These are phyloP conservation scores for Paraescarpia echinospica DNA, from an alignment of 1,140 invertebrate genomes.

Conservation along the genomic window DNA sequence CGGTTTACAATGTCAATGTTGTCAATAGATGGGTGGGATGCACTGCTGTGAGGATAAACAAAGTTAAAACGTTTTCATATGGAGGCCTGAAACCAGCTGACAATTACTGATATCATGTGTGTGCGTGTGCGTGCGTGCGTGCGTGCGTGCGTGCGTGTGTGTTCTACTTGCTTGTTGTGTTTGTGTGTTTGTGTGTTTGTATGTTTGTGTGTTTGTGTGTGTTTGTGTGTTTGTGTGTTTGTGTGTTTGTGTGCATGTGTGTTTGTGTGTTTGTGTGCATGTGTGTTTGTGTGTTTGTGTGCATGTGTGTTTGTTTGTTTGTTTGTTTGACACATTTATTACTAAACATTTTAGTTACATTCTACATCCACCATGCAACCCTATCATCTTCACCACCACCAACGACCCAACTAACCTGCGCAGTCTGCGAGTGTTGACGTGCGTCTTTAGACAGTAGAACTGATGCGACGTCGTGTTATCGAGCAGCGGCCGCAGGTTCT, in stretches of 20 bases:
- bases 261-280: background rate
- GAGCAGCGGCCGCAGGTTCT: background rate
- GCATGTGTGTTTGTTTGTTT: too few species aligned
- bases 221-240: background rate
- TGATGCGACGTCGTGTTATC: background rate
- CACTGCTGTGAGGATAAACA: too few species aligned
- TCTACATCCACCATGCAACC: too few species aligned
- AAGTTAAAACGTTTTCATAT: too few species aligned
- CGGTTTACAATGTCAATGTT: too few species aligned
- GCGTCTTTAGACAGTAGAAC: background rate
- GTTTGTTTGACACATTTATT: too few species aligned
- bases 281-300: too few species aligned
- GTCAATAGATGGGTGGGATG: too few species aligned
- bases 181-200: background rate
- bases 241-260: background rate
- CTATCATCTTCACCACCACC: too few species aligned
- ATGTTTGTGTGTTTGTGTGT: background rate
- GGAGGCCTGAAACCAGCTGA: too few species aligned
- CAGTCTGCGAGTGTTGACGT: background rate
- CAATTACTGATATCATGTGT: too few species aligned
- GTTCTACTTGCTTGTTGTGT: background rate
- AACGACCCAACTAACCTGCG: background rate
- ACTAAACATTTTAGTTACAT: too few species aligned
- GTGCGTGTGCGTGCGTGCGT: background rate
- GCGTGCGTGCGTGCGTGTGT: background rate